Conservation (phyloP, 2,797 vertebrate species). For the Tadarida brasiliensis region DNA sequence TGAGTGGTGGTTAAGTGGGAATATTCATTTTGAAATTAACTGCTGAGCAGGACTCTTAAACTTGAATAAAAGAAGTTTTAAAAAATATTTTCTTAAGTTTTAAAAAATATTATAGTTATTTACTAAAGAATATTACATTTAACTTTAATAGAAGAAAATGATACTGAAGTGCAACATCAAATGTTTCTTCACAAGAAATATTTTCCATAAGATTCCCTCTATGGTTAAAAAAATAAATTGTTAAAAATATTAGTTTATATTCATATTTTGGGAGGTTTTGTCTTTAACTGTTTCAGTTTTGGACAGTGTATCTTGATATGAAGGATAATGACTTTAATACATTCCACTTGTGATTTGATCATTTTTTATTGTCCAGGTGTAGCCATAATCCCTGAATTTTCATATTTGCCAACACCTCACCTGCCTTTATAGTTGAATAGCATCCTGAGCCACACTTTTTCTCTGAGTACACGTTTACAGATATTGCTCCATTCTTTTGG, state of each 20-base stretch:
- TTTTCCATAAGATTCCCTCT: conserved; percentile 14
- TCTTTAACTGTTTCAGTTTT: conserved; percentile 41
- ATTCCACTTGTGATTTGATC: neutral
- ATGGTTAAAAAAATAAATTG: neutral
- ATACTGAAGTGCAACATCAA: neutral
- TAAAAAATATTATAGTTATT: neutral
- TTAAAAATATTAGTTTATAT: conserved; percentile 15
- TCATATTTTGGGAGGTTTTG: conserved; percentile 6
- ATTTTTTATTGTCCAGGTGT: neutral
- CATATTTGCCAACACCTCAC: neutral
- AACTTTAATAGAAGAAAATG: conserved; percentile 17
- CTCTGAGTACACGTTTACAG: neutral
- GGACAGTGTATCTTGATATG: neutral
- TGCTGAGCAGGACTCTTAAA: neutral
- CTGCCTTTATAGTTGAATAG: conserved; percentile 42
- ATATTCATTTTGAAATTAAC: conserved; percentile 39
- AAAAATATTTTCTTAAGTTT: neutral
- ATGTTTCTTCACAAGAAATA: conserved; percentile 11
- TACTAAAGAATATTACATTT: conserved; percentile 21
- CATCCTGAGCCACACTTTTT: neutral
- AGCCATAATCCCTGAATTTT: neutral
- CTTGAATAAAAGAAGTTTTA: neutral
- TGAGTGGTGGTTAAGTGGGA: neutral
- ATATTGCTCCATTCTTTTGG: neutral
- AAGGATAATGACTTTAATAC: conserved; percentile 42